A percentile compares a stretch with the other conserved stretches of the same genome.
Conservation (phyloP, 2,113 vertebrate genomes). For the Melanocharis versteri region DNA sequence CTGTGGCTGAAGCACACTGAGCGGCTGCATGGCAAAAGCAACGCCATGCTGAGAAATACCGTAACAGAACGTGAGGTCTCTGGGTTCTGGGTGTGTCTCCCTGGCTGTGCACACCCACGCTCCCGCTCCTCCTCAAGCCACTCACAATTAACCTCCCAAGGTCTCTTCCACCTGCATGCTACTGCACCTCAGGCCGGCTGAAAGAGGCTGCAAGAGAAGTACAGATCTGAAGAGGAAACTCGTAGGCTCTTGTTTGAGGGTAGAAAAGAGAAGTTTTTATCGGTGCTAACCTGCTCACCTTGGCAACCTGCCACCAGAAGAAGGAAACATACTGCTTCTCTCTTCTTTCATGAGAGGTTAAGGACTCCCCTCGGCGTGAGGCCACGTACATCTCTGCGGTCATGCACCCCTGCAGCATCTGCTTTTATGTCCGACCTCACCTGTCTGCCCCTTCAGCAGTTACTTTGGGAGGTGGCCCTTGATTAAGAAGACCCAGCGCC, state of each 20-base stretch:
- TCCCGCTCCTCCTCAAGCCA: neutral
- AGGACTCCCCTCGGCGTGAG: neutral
- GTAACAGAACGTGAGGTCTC: neutral
- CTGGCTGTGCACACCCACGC: rapidly evolving
- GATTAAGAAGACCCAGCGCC: neutral
- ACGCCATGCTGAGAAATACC: rapidly evolving
- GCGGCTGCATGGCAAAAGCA: neutral
- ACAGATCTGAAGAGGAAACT: conserved; percentile 9
- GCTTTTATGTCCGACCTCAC: neutral
- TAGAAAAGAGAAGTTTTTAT: neutral
- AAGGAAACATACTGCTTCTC: neutral
- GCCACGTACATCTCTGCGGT: neutral
- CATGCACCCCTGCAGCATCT: neutral
- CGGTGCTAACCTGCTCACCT: neutral
- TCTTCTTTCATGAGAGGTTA: conserved; percentile 1
- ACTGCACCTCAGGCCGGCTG: neutral
- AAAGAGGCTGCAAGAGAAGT: neutral
- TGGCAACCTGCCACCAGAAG: conserved; percentile 16
- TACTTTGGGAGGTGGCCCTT: neutral
- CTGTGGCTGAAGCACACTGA: neutral
- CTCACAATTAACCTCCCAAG: neutral
- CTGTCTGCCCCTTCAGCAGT: neutral
- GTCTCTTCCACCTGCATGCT: neutral
- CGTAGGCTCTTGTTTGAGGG: neutral
- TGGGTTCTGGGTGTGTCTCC: neutral